A percentile compares a stretch with the other conserved stretches of the same genome.
Conservation (phyloP, 1,140 invertebrate species). For the Latrodectus geometricus region DNA sequence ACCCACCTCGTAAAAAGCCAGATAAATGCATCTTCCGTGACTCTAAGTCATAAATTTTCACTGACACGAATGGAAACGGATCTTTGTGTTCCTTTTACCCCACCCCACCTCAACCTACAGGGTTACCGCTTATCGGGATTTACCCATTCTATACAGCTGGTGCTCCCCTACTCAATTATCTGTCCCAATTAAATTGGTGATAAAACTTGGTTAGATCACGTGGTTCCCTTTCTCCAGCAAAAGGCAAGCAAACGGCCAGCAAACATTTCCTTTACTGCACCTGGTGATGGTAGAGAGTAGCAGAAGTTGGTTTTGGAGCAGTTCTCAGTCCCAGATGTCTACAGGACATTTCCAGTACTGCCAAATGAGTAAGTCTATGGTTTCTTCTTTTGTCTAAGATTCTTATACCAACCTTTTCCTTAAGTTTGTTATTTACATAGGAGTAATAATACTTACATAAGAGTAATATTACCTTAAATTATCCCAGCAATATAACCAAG, state of each 20-base stretch:
- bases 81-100: slow-evolving; percentile 15
- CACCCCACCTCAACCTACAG: not conserved
- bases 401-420: too few species aligned
- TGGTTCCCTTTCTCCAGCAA: not conserved
- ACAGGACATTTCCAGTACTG: too few species aligned
- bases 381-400: too few species aligned
- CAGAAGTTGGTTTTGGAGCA: too few species aligned
- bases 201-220: slow-evolving; percentile 40
- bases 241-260: slow-evolving; percentile 19
- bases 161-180: slow-evolving; percentile 24
- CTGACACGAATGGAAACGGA: slow-evolving; percentile 43
- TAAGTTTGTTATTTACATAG: too few species aligned
- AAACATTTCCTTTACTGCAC: slow-evolving; percentile 30
- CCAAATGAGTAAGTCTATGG: too few species aligned
- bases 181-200: slow-evolving; percentile 48
- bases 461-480: too few species aligned
- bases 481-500: too few species aligned
- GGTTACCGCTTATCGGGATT: not conserved
- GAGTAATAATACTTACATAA: too few species aligned
- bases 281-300: not conserved
- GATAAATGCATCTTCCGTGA: slow-evolving; percentile 51
- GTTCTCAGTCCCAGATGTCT: too few species aligned
- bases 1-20: slow-evolving; percentile 15
- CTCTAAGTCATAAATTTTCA: slow-evolving; percentile 38
- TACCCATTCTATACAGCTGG: not conserved